Conservation (phyloP, 2,888 invertebrate species). For the Protonemura montana region DNA sequence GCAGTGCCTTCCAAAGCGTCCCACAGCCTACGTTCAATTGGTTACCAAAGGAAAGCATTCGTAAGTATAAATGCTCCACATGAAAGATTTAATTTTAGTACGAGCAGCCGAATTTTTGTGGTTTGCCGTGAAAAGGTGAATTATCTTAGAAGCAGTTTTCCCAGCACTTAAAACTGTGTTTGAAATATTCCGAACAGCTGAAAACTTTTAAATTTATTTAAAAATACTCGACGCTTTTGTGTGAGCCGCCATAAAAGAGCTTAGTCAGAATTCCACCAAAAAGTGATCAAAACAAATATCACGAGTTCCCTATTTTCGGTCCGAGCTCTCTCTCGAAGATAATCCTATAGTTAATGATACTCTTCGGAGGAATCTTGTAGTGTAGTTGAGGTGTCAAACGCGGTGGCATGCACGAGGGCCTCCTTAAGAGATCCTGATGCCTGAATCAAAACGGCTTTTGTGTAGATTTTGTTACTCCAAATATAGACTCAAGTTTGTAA, state of each 20-base stretch:
- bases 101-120: not conserved
- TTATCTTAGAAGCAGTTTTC: not conserved
- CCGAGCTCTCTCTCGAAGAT: not conserved
- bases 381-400: not conserved
- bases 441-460: not conserved
- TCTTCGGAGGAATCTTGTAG: not conserved
- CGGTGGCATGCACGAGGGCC: not conserved
- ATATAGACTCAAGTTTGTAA: not conserved
- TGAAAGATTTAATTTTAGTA: not conserved
- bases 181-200: not conserved
- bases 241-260: not conserved
- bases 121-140: not conserved
- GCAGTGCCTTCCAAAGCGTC: not conserved
- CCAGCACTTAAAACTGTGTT: not conserved
- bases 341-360: not conserved
- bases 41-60: not conserved
- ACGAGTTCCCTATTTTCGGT: not conserved
- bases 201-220: conserved; percentile 12
- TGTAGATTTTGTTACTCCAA: not conserved
- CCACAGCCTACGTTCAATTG: not conserved
- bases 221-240: not conserved
- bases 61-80: not conserved
- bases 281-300: not conserved
- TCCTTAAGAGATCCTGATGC: not conserved
- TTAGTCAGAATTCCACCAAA: conserved; percentile 12